A percentile compares a stretch with the other conserved stretches of the same genome.
Conservation (phyloP, 2,888 invertebrate species). For the Sesia bembeciformis region DNA sequence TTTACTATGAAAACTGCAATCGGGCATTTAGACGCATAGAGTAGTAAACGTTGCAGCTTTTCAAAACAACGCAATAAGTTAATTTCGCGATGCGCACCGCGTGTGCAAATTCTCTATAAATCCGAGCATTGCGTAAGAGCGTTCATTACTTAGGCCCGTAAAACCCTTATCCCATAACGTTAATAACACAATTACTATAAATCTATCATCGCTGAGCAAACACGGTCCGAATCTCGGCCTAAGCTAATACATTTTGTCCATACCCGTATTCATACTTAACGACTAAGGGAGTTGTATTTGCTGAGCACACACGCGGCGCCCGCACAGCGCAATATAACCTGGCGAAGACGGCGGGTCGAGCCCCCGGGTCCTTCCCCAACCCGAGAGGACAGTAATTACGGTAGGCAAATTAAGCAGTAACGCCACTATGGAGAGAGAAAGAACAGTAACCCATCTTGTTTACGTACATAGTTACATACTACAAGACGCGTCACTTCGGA, state of each 20-base stretch:
- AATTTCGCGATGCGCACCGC: slow-evolving; percentile 45
- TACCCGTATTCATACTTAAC: slow-evolving; percentile 74
- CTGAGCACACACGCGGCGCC: slow-evolving; percentile 68
- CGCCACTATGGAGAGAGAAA: slow-evolving; percentile 10
- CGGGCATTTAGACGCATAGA: too few species aligned
- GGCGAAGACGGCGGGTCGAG: slow-evolving; percentile 61
- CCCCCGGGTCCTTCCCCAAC: slow-evolving; percentile 62
- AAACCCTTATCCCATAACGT: slow-evolving; percentile 75
- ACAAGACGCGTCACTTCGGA: too few species aligned
- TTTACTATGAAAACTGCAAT: too few species aligned
- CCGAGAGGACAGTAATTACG: slow-evolving; percentile 75
- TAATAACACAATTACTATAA: slow-evolving; percentile 76
- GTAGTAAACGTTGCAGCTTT: not conserved
- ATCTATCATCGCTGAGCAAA: slow-evolving; percentile 73
- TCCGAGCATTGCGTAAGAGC: slow-evolving; percentile 66
- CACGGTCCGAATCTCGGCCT: slow-evolving; percentile 73
- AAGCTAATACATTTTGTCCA: slow-evolving; percentile 75
- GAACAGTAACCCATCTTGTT: not conserved
- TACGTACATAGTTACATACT: too few species aligned
- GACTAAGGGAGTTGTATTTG: slow-evolving; percentile 69
- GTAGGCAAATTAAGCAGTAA: slow-evolving; percentile 76
- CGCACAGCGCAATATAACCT: slow-evolving; percentile 71
- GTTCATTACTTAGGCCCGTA: slow-evolving; percentile 72
- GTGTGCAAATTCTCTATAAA: slow-evolving; percentile 65
- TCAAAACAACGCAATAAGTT: slow-evolving; percentile 13